Evolutionary conservation across 2,888 invertebrate species (phyloP), one percentile per base, ranked within the genome.

Genomic region (Dexiosoma caninum): DNA sequence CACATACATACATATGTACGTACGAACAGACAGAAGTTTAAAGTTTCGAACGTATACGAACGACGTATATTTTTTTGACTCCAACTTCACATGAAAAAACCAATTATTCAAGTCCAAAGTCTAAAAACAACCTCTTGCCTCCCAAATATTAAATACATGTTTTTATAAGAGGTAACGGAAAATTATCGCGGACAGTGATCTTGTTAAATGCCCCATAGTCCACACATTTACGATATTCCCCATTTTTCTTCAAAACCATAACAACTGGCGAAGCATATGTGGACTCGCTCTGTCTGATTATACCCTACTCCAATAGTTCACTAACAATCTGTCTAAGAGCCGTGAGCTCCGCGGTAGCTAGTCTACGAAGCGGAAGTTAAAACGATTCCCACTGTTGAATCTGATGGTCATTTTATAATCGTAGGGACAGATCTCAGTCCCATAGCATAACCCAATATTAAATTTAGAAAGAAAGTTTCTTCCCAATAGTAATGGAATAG

Each of bases 181-280:
- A 72, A 51, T 53, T 53, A 40, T 70, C 59, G 2, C 59, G 59
- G 0, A 60, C 42, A n/a, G 59, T 71, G 2, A 42, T 49, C 10
- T 44, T 72, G 14, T 72, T 64, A 7, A 71, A 44, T 21, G 71
- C 71, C 5, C 70, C 23, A 30, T 70, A 70, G 14, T 60, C 70
- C 0, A 71, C 70, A n/a, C 40, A 71, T 23, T 53, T 72, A 23
- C 64, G 44, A 19, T 44, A 57, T 8, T 74, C 74, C 7, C 74
- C 44, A 40, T 57, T 74, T 49, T 66, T 74, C 30, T 57, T 74
- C 5, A 7, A 53, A 19, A 62, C 70, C 37, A 70, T 42, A 0
- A 62, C 53, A 44, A 71, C n/a, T n/a, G n/a, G n/a, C n/a, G n/a
- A n/a, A n/a, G n/a, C n/a, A n/a, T n/a, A n/a, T n/a, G n/a, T n/a